These are phyloP conservation scores for Turdus rufiventris DNA, from an alignment of 2,113 vertebrate species.

Conservation along the genomic window DNA sequence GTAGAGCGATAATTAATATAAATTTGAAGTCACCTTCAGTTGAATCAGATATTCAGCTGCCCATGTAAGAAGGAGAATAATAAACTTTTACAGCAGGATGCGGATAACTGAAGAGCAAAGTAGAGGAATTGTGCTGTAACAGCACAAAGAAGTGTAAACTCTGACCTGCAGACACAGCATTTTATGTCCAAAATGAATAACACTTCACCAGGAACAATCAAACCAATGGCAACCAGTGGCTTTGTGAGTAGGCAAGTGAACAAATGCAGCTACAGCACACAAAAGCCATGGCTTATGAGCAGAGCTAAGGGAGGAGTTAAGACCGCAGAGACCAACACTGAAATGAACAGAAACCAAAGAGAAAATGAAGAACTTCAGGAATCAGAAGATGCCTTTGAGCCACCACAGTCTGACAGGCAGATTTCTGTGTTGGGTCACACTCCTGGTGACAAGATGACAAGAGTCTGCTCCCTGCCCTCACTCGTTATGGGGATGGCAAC, in stretches of 20 bases:
- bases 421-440: not conserved
- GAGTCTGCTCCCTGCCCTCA: not conserved
- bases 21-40: not conserved
- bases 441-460: rapidly evolving
- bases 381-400: not conserved
- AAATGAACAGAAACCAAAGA: not conserved
- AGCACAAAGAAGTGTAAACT: not conserved
- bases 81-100: not conserved
- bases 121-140: not conserved
- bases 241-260: not conserved
- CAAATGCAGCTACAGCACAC: not conserved
- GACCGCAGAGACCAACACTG: not conserved
- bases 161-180: not conserved
- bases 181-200: not conserved
- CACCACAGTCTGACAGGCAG: not conserved
- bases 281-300: not conserved
- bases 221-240: not conserved
- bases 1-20: not conserved
- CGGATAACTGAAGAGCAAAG: not conserved
- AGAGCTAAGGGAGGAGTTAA: not conserved
- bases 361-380: not conserved
- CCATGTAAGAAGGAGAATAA: not conserved
- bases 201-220: not conserved
- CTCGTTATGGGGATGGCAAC: rapidly evolving
- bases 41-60: not conserved